Base-by-base conservation (phyloP, 2,797 vertebrate species). In the Denticeps clupeoides region DNA sequence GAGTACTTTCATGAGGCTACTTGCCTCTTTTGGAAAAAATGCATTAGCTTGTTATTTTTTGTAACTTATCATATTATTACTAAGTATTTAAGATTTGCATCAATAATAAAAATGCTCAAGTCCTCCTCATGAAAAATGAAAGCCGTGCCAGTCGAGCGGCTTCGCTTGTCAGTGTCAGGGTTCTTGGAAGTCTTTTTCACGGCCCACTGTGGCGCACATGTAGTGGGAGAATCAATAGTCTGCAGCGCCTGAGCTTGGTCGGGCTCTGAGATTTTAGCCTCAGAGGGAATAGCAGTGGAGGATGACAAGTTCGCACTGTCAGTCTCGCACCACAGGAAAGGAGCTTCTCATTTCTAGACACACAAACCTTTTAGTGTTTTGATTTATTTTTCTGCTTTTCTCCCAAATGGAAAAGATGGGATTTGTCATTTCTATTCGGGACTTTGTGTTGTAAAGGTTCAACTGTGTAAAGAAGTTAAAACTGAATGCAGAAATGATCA, bases 151-250 rank as follows among this genome's bases (percentile, higher is more conserved):
- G 18, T 6, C 18, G 19, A 24, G 12, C 6, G 45, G 8, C 26
- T 11, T 28, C 31, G 28, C 11, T 4, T 27, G 11, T 31, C 28
- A 13, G 33, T 22, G 33, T 28, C 32, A 8, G 49, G 64, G 51
- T 58, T 56, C 44, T 65, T 69, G 28, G 53, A 53, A 43, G 47
- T 44, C 32, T 49, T 58, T 46, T 55, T 65, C 49, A 55, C 43
- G 65, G 53, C 60, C 64, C 56, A 49, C 42, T 50, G 47, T 62
- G 60, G 59, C 65, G 53, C 53, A 46, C 6, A 55, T 62, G 25
- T 56, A 19, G 10, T 47, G 59, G 31, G 28, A 45, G 54, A 71
- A 60, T 72, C 67, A 54, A 18, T 62, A 56, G 51, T 69, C 55
- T 60, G 51, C 43, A 59, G 51, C 31, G 58, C 59, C 28, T 28